Percentiles rank a stretch among this genome's conserved stretches.
Conservation (phyloP, 2,113 vertebrate genomes). For the Theropithecus gelada region DNA sequence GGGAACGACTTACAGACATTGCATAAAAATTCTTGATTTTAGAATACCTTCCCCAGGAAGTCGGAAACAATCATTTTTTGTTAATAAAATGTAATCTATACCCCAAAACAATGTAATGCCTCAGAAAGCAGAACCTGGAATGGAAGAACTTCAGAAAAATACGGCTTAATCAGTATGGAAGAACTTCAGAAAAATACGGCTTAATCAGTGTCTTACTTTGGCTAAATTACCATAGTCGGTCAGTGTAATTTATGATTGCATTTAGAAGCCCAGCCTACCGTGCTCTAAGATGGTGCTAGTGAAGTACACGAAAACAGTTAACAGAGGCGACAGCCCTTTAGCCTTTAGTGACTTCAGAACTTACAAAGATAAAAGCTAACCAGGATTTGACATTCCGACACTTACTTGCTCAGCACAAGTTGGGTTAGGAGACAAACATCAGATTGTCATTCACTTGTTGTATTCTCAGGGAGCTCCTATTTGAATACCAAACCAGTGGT, state of each 20-base stretch:
- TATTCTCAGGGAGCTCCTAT: not conserved
- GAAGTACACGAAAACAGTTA: not conserved
- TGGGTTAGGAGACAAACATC: not conserved
- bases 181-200: no score
- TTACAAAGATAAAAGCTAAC: slow-evolving; percentile 15
- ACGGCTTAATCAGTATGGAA: not conserved
- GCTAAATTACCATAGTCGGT: not conserved
- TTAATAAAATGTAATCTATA: not conserved
- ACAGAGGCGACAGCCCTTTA: not conserved
- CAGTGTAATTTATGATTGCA: not conserved
- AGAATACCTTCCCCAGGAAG: not conserved
- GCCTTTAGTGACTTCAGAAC: slow-evolving; percentile 19
- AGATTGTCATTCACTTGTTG: not conserved
- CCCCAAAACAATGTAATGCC: slow-evolving; percentile 47
- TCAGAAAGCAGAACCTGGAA: slow-evolving; percentile 25
- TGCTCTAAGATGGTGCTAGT: slow-evolving; percentile 21
- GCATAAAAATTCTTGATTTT: not conserved
- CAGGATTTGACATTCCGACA: not conserved
- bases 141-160: not conserved
- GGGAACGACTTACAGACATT: not conserved
- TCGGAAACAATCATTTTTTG: not conserved
- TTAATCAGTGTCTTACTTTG: slow-evolving; percentile 1
- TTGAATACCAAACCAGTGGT: not conserved
- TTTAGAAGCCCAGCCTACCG: not conserved
- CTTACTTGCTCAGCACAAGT: not conserved